Base-by-base conservation (phyloP, 2,888 invertebrate genomes). In the Mylabris sibirica region DNA sequence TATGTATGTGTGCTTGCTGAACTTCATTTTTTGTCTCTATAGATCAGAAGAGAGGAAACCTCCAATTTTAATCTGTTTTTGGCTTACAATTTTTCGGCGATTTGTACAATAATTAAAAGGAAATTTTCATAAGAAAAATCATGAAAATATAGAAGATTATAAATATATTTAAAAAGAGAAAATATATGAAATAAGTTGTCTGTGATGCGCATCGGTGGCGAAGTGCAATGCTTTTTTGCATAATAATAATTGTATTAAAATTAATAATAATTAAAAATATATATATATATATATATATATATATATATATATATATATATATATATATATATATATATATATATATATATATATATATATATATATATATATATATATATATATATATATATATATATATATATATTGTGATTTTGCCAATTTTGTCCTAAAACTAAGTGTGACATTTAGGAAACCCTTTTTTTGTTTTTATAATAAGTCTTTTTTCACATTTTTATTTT, bases 321-420 rank as follows among this genome's bases (percentile, higher is more conserved):
- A n/a, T n/a, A n/a, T n/a, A n/a, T n/a, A n/a, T n/a, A n/a, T n/a
- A n/a, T n/a, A n/a, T n/a, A n/a, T n/a, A n/a, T n/a, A n/a, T n/a
- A n/a, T n/a, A n/a, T n/a, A n/a, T n/a, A n/a, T n/a, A n/a, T n/a
- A n/a, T n/a, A n/a, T n/a, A n/a, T n/a, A n/a, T n/a, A n/a, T n/a
- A n/a, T n/a, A n/a, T n/a, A n/a, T n/a, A n/a, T n/a, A n/a, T n/a
- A n/a, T n/a, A n/a, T n/a, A n/a, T n/a, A n/a, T n/a, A n/a, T n/a
- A n/a, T n/a, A n/a, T n/a, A n/a, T n/a, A n/a, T n/a, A n/a, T n/a
- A n/a, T n/a, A n/a, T n/a, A n/a, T n/a, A n/a, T n/a, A n/a, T n/a
- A n/a, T n/a, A 82, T 78, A 81, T 83, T 84, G 83, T 84, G 83
- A 84, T 84, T 84, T 83, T 82, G 82, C 83, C 82, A 77, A 82